Percentiles rank a stretch among this genome's conserved stretches.
Conservation (phyloP, 53 echinoderm and acorn worm species). For the Apostichopus leukothele region DNA sequence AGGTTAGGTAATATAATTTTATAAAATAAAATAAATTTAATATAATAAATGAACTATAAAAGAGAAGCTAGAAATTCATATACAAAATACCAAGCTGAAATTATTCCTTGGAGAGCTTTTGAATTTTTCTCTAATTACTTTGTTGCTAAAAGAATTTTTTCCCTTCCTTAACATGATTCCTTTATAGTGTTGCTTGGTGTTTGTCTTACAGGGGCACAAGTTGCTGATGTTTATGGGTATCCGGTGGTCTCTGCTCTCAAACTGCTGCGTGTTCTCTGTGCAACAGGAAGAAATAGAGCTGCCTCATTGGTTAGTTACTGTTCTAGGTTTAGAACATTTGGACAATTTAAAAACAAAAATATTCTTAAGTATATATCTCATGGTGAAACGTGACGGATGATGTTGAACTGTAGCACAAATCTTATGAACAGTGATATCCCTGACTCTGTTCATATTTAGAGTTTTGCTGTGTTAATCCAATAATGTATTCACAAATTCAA, state of each 20-base stretch:
- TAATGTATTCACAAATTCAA: too few species aligned
- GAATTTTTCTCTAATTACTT: neutral
- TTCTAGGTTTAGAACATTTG: neutral
- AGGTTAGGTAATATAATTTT: too few species aligned
- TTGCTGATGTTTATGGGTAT: slow-evolving; percentile 82
- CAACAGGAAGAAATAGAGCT: slow-evolving; percentile 70
- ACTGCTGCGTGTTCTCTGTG: slow-evolving; percentile 75
- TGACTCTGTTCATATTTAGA: too few species aligned
- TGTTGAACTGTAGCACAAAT: too few species aligned
- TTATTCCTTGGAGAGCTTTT: neutral
- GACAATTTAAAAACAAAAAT: neutral
- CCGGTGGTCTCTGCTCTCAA: slow-evolving; percentile 81
- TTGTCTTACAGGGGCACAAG: slow-evolving; percentile 55
- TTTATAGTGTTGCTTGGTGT: too few species aligned
- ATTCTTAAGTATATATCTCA: too few species aligned
- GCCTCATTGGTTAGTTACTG: slow-evolving; percentile 68
- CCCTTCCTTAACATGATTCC: neutral
- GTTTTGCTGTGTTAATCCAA: too few species aligned
- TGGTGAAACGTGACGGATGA: too few species aligned
- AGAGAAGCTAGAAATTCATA: neutral
- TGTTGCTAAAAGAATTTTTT: too few species aligned
- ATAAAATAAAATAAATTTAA: too few species aligned
- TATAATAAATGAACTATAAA: too few species aligned
- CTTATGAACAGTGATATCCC: too few species aligned
- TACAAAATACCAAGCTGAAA: neutral